phyloP scores from a whole-genome alignment of 1,140 invertebrate species.

The Philopotamus ludificatus region DNA sequence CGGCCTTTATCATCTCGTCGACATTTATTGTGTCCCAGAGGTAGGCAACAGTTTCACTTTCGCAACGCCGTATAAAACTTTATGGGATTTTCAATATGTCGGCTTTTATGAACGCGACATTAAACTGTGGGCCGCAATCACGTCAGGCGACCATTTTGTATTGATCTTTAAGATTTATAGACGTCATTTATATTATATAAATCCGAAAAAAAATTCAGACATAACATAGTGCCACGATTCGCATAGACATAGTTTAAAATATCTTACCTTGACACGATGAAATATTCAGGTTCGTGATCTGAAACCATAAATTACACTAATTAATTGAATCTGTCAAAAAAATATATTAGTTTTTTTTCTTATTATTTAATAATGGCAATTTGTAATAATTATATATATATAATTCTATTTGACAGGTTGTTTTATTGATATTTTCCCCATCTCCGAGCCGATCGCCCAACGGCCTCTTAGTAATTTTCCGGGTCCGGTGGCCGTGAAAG shows the following conservation, averaged over 20 bases:
- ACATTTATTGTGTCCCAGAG: slow-evolving; percentile 20
- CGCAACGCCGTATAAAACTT: slow-evolving; percentile 8
- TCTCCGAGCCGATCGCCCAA: too few relatives aligned
- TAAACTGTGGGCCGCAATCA: slow-evolving; percentile 13
- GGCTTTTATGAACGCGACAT: slow-evolving; percentile 2
- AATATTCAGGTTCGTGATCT: background rate
- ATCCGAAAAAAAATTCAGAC: too few relatives aligned
- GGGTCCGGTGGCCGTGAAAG: background rate
- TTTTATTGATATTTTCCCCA: too few relatives aligned
- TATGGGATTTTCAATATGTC: slow-evolving; percentile 30
- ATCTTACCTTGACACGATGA: background rate
- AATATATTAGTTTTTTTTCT: too few relatives aligned
- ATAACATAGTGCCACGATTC: too few relatives aligned
- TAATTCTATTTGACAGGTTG: too few relatives aligned
- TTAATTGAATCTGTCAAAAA: too few relatives aligned
- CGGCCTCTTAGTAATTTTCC: background rate
- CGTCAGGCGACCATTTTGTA: slow-evolving; percentile 5
- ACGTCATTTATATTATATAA: too few relatives aligned
- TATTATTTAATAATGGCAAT: too few relatives aligned
- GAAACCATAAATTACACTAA: background rate
- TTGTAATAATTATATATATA: too few relatives aligned
- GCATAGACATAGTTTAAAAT: slow-evolving; percentile 3
- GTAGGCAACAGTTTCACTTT: slow-evolving; percentile 16
- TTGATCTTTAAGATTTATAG: background rate
- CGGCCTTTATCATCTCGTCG: background rate